Evolutionary conservation across 2,113 vertebrate genomes (phyloP).

Genomic region (Holacanthus passer): DNA sequence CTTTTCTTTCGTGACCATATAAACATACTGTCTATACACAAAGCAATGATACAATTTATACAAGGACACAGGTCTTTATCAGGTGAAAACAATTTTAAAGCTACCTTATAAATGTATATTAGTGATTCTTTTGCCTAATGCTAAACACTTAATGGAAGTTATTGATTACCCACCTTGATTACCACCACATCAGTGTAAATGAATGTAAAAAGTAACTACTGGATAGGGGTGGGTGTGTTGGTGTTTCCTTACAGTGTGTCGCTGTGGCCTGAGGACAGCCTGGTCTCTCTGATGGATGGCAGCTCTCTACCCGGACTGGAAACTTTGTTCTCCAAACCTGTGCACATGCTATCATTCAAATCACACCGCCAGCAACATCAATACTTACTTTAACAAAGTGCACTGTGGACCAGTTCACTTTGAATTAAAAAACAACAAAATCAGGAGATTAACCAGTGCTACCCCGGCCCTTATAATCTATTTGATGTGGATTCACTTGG

Average conservation of each 20-base stretch:
- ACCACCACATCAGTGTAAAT: background rate
- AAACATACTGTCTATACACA: background rate
- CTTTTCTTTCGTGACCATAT: too few species aligned
- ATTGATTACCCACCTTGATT: background rate
- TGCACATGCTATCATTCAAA: background rate
- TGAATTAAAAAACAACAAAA: background rate
- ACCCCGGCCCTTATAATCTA: background rate
- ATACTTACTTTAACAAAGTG: background rate
- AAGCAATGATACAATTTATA: background rate
- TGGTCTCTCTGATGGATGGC: slow-evolving; percentile 43
- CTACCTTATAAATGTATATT: too few species aligned
- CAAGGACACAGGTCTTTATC: background rate
- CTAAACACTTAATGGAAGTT: background rate
- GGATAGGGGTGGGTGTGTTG: background rate
- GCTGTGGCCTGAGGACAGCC: slow-evolving; percentile 31
- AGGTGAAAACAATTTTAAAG: too few species aligned
- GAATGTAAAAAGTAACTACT: background rate
- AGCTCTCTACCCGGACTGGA: slow-evolving; percentile 37
- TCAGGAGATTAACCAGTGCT: background rate
- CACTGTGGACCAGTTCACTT: background rate
- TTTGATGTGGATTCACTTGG: background rate
- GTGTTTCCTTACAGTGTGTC: slow-evolving; percentile 54
- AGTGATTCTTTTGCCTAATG: too few species aligned
- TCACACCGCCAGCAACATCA: background rate
- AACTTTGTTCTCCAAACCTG: slow-evolving; percentile 61